Conservation (phyloP, 2,797 vertebrate species). For the Selene dorsalis region DNA sequence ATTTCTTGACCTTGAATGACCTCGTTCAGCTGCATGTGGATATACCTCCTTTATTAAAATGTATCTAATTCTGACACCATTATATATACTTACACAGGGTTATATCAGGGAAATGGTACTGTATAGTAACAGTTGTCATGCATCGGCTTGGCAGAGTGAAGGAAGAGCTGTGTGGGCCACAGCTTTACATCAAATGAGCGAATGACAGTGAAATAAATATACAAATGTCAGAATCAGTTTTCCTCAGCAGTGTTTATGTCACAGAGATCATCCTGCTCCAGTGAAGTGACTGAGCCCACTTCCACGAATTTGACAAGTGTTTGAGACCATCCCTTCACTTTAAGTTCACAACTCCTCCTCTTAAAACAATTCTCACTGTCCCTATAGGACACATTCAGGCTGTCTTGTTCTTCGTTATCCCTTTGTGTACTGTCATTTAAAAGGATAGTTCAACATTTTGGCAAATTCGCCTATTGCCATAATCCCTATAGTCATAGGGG, state of each 20-base stretch:
- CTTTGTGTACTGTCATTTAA: neutral
- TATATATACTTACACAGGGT: neutral
- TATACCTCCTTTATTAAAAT: too few relatives aligned
- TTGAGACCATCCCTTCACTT: neutral
- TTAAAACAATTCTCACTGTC: neutral
- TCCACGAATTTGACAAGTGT: conserved; percentile 23
- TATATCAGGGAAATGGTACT: conserved; percentile 5
- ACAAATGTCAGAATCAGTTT: conserved; percentile 41
- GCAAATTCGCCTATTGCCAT: too few relatives aligned
- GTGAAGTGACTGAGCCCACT: conserved; percentile 1
- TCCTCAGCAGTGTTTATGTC: conserved; percentile 6
- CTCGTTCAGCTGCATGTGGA: too few relatives aligned
- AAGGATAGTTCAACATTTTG: too few relatives aligned
- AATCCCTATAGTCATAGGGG: too few relatives aligned
- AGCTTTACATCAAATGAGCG: neutral
- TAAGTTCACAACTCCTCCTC: neutral
- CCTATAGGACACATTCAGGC: neutral
- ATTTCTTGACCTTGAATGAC: too few relatives aligned
- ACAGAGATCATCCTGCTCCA: conserved; percentile 24
- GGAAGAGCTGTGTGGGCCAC: neutral
- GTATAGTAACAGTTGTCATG: neutral
- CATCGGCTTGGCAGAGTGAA: neutral
- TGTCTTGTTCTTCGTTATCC: neutral
- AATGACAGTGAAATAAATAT: conserved; percentile 32
- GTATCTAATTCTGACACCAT: neutral